These are phyloP conservation scores for Cirrhinus molitorella DNA, from an alignment of 2,797 vertebrate genomes.

Conservation along the genomic window DNA sequence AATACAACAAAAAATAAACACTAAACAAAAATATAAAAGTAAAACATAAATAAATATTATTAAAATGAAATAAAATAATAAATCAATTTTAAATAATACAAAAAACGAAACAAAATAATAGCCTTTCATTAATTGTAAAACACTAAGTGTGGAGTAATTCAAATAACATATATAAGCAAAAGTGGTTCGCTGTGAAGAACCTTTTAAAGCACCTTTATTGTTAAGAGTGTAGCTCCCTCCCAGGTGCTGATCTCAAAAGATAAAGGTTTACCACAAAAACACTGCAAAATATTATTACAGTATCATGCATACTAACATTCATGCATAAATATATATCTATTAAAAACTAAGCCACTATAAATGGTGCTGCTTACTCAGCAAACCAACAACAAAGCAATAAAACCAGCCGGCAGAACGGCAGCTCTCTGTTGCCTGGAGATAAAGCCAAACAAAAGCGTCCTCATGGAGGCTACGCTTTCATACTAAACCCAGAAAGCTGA, in stretches of 20 bases:
- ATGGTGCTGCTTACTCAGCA: constrained; percentile 21
- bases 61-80: not conserved
- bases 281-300: not conserved
- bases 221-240: too few relatives aligned
- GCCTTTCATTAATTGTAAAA: not conserved
- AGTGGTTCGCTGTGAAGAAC: too few relatives aligned
- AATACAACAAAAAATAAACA: not conserved
- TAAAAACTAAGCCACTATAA: not conserved
- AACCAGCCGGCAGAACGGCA: constrained; percentile 57
- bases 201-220: too few relatives aligned
- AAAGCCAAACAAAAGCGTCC: constrained; percentile 64
- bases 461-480: constrained; percentile 1
- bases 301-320: not conserved
- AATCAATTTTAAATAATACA: not conserved
- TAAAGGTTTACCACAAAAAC: not conserved
- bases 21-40: not conserved
- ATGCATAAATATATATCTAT: not conserved
- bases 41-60: too few relatives aligned
- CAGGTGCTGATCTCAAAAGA: not conserved
- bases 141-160: too few relatives aligned
- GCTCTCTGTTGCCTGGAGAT: constrained; percentile 81
- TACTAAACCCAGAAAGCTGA: not conserved
- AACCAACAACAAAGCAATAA: constrained; percentile 65
- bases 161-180: not conserved
- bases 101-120: not conserved